These are phyloP conservation scores for Micropoecilia bifurca DNA, from an alignment of 2,797 vertebrate genomes.

Conservation along the genomic window DNA sequence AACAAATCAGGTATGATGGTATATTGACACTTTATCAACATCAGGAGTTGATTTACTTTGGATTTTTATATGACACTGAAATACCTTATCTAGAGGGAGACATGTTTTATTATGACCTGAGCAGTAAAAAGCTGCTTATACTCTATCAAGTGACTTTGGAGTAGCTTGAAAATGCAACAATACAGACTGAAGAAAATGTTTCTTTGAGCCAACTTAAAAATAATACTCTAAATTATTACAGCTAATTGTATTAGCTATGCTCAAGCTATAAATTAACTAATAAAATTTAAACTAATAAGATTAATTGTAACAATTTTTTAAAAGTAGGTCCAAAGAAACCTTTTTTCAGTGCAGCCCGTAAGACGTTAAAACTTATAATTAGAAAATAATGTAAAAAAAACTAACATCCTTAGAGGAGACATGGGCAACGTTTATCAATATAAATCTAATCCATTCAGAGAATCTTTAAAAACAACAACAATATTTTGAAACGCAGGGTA, in stretches of 20 bases:
- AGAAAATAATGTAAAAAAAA: not conserved
- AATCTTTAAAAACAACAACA: not conserved
- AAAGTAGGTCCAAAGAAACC: no score
- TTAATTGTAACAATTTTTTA: no score
- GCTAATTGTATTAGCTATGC: no score
- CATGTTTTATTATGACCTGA: not conserved
- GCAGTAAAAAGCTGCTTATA: not conserved
- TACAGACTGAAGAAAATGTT: no score
- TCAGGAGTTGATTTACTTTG: not conserved
- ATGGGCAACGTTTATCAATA: not conserved
- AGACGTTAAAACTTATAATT: not conserved
- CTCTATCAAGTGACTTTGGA: not conserved
- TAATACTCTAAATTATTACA: no score
- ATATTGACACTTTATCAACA: not conserved
- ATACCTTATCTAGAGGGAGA: not conserved
- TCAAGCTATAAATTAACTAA: no score
- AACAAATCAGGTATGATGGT: not conserved
- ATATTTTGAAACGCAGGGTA: not conserved
- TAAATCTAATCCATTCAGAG: not conserved
- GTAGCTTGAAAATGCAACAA: not conserved
- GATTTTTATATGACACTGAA: not conserved
- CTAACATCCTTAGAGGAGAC: not conserved
- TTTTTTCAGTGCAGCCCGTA: not conserved
- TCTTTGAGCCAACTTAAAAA: no score
- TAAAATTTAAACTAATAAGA: no score